Conservation (phyloP, 2,888 invertebrate species). For the Eupeodes luniger region DNA sequence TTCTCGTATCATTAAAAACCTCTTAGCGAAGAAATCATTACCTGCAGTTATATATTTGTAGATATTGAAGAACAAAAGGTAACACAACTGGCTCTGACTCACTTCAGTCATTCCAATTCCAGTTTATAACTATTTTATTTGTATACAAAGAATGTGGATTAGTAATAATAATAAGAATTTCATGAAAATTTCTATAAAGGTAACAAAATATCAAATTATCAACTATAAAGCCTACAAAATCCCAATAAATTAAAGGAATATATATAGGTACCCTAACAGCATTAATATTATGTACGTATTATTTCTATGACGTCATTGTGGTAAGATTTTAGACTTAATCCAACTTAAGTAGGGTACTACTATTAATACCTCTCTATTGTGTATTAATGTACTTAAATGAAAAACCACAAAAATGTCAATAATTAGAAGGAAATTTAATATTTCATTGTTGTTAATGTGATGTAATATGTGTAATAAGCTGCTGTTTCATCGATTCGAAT, state of each 20-base stretch:
- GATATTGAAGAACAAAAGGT: background rate
- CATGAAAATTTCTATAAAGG: slow-evolving; percentile 18
- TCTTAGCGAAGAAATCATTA: background rate
- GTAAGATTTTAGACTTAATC: slow-evolving; percentile 9
- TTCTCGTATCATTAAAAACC: background rate
- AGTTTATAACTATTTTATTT: background rate
- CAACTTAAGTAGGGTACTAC: background rate
- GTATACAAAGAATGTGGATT: slow-evolving; percentile 1
- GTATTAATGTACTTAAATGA: background rate
- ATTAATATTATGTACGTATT: background rate
- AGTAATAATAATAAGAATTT: background rate
- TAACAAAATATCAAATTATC: background rate
- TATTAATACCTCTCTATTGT: slow-evolving; percentile 10
- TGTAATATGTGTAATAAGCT: background rate
- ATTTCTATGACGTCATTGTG: slow-evolving; percentile 14
- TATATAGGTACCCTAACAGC: background rate
- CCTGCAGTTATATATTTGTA: too few relatives aligned
- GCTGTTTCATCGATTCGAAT: too few relatives aligned
- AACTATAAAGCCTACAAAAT: slow-evolving; percentile 2
- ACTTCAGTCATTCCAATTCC: background rate
- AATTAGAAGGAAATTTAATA: background rate
- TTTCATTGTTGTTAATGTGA: background rate
- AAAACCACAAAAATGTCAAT: slow-evolving; percentile 30
- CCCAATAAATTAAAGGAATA: background rate
- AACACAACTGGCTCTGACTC: background rate